phyloP scores from a whole-genome alignment of 2,113 vertebrate species.

The Platysteira castanea region DNA sequence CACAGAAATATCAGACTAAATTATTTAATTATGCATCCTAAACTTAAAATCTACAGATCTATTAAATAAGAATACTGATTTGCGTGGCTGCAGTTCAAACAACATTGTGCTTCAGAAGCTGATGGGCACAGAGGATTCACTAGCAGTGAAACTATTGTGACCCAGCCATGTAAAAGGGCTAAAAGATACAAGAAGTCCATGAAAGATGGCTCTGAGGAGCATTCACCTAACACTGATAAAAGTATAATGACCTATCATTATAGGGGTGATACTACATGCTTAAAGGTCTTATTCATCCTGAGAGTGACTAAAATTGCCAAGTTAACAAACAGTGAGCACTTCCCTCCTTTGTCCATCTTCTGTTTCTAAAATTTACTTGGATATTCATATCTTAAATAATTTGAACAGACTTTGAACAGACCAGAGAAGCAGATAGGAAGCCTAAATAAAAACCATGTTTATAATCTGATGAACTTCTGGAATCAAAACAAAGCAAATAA shows the following conservation, averaged over 20 bases:
- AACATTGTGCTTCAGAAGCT: background rate
- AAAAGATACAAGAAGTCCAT: background rate
- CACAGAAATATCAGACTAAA: background rate
- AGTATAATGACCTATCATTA: background rate
- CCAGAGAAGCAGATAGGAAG: background rate
- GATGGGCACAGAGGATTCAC: background rate
- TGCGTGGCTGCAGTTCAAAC: background rate
- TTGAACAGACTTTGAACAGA: background rate
- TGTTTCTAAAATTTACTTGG: background rate
- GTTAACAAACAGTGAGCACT: background rate
- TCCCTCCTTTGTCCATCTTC: background rate
- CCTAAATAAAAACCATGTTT: background rate
- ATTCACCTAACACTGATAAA: background rate
- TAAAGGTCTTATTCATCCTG: background rate
- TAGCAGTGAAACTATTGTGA: background rate
- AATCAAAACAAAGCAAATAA: background rate
- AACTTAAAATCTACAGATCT: background rate
- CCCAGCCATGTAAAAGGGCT: background rate
- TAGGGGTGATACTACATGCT: background rate
- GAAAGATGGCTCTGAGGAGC: background rate
- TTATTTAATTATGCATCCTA: background rate
- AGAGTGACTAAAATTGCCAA: background rate
- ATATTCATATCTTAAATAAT: background rate
- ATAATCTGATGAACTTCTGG: background rate
- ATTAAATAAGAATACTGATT: background rate